Base-by-base conservation (phyloP, 2,113 vertebrate genomes). In the Callocephalon fimbriatum region DNA sequence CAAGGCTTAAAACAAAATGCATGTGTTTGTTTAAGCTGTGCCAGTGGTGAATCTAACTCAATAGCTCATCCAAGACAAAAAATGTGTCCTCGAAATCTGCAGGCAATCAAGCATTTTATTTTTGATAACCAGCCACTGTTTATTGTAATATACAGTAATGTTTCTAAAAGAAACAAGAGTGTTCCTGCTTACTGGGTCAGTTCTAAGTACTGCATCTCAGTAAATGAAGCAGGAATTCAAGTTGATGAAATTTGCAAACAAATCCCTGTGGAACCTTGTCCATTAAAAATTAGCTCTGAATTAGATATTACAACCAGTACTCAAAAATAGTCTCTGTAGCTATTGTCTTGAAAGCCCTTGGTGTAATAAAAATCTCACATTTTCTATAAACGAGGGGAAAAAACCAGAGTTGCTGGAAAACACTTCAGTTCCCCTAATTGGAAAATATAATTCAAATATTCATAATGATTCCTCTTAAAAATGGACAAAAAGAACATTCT, bases 371-470 rank as follows among this genome's bases (percentile, higher is more conserved):
- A 92, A 75, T 93, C 77, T 97, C 93, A 92, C 76, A 80, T 97
- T 97, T 97, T 97, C 91, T 95, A 47, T 92, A 86, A 94, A 96
- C 0, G 35, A 95, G 82, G 23, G 26, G 53, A 37, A 82, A 95
- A 90, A 94, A 53, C 0, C 51, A 62, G 59, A 92, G 91, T 45
- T 95, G 94, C 89, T 95, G 93, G 87, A 94, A 97, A 96, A 96
- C 97, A 98, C 96, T 96, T 97, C 89, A 97, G 91, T 92, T 97
- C 88, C 89, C 88, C 91, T 97, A 97, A 97, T 96, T 97, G 96
- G 96, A 95, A 97, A 97, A 97, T 96, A 92, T 90, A 97, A 97
- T 97, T 97, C 95, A 97, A 97, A 97, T 97, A 97, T 97, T 96
- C 96, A 96, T 96, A 94, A 83, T 88, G 73, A 92, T 86, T 86